These are phyloP conservation scores for Ephestia elutella DNA, from an alignment of 1,140 invertebrate species.

Conservation along the genomic window DNA sequence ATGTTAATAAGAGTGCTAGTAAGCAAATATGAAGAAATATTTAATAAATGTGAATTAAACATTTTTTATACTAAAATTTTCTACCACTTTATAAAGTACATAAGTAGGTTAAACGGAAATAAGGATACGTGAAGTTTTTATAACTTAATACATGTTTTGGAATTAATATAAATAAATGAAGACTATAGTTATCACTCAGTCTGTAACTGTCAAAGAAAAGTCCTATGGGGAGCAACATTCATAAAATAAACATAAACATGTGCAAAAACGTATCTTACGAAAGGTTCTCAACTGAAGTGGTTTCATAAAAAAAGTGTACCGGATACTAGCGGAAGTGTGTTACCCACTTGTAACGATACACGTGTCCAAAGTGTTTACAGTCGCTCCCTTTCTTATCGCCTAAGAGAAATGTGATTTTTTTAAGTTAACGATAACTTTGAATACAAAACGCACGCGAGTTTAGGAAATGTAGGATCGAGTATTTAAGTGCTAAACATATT, in stretches of 20 bases:
- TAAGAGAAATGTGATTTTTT: conserved; percentile 20
- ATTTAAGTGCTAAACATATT: too few species aligned
- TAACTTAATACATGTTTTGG: too few species aligned
- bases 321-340: conserved; percentile 35
- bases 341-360: conserved; percentile 38
- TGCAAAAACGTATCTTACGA: background rate
- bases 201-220: too few species aligned
- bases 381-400: conserved; percentile 25
- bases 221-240: background rate
- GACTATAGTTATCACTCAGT: too few species aligned
- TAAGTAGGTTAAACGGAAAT: too few species aligned
- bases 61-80: too few species aligned
- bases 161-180: too few species aligned
- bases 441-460: conserved; percentile 9
- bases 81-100: too few species aligned
- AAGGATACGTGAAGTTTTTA: too few species aligned
- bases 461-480: background rate
- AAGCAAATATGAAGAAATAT: too few species aligned
- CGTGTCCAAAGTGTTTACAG: conserved; percentile 50
- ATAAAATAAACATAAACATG: background rate
- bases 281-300: background rate
- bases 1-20: background rate
- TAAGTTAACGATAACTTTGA: conserved; percentile 19
- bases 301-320: conserved; percentile 27
- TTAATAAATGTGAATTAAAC: too few species aligned